Evolutionary conservation across 2,113 vertebrate genomes (phyloP).

Genomic region (Rousettus leschenaultii): DNA sequence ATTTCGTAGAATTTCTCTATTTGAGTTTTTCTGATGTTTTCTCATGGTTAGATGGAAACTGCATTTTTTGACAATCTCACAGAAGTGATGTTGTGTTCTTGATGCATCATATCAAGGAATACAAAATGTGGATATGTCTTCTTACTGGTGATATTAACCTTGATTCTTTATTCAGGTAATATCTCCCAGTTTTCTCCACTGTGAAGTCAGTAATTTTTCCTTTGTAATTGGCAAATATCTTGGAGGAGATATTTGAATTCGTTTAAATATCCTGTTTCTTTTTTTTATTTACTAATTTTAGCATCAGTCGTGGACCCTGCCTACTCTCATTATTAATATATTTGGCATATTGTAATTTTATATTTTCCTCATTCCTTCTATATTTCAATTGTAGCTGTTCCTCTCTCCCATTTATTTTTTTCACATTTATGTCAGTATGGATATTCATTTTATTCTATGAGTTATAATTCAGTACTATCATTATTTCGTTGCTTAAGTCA

Average conservation of each 20-base stretch:
- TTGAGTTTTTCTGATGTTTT: neutral
- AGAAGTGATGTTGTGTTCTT: neutral
- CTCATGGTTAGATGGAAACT: neutral
- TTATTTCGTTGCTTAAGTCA: neutral
- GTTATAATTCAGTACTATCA: neutral
- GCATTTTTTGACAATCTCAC: neutral
- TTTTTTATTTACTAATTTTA: neutral
- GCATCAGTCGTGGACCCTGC: neutral
- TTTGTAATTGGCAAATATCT: neutral
- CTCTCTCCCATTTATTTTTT: neutral
- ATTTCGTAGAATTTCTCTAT: neutral
- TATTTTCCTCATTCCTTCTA: neutral
- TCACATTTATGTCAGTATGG: neutral
- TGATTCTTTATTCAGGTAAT: neutral
- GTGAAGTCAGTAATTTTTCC: neutral
- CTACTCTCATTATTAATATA: neutral
- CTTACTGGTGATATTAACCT: neutral
- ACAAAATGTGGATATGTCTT: neutral
- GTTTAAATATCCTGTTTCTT: neutral
- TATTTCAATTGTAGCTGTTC: neutral
- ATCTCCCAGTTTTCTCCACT: neutral
- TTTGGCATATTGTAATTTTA: neutral
- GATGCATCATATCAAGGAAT: neutral
- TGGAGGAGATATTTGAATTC: neutral
- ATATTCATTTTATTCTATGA: neutral